Percentiles rank a stretch among this genome's conserved stretches.
These are phyloP conservation scores for Patella depressa DNA, from an alignment of 2,888 invertebrate species.

Conservation along the genomic window DNA sequence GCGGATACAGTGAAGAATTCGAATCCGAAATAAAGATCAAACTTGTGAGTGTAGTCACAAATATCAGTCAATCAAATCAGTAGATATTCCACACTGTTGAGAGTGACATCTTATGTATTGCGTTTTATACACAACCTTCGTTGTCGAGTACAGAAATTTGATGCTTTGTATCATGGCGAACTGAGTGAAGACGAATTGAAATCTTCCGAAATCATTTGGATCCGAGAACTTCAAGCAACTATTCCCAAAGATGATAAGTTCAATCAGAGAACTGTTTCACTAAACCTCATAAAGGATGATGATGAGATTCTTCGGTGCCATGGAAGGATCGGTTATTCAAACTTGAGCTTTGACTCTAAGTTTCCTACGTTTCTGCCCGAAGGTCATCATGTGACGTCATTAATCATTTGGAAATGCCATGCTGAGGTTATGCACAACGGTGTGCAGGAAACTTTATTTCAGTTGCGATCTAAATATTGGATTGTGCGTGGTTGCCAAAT, in stretches of 20 bases:
- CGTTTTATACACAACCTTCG: not conserved
- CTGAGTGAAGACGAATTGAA: not conserved
- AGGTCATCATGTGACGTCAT: not conserved
- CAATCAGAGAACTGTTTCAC: not conserved
- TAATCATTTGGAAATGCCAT: not conserved
- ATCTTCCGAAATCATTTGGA: not conserved
- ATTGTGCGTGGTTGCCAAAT: not conserved
- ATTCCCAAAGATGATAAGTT: not conserved
- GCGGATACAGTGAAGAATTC: not conserved
- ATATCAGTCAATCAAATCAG: not conserved
- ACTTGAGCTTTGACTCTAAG: not conserved
- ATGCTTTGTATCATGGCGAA: not conserved
- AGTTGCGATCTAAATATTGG: not conserved
- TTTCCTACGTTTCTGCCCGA: not conserved
- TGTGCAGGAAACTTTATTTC: constrained; percentile 6
- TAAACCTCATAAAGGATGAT: not conserved
- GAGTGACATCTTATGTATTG: not conserved
- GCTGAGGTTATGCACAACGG: not conserved
- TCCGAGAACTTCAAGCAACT: not conserved
- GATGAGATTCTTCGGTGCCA: not conserved
- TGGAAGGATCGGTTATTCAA: not conserved
- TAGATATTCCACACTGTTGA: not conserved
- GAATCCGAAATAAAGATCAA: not conserved
- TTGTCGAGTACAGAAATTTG: not conserved
- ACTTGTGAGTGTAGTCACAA: not conserved